Percentiles rank a stretch among this genome's conserved stretches.
Evolutionary conservation across 2,113 vertebrate species (phyloP).

Genomic region (Conger conger): DNA sequence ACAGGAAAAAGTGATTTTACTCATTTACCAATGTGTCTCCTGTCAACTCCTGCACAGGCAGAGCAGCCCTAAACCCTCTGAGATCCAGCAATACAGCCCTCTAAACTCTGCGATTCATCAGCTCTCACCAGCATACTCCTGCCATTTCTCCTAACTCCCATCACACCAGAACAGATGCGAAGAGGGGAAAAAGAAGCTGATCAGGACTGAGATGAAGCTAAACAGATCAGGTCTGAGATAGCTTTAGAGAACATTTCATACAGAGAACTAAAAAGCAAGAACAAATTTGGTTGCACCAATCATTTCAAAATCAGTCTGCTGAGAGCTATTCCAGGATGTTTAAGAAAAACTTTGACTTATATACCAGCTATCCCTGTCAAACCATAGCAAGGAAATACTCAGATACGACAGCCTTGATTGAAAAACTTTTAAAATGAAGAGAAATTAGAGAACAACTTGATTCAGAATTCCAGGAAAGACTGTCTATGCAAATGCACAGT

Average conservation of each 20-base stretch:
- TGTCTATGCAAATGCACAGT: too few relatives aligned
- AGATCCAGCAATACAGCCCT: conserved; percentile 2
- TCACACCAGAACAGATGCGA: background rate
- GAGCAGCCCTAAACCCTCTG: conserved; percentile 15
- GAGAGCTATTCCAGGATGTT: background rate
- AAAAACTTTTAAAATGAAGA: too few relatives aligned
- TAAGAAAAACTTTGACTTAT: too few relatives aligned
- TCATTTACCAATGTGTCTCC: conserved; percentile 49
- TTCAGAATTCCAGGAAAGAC: too few relatives aligned
- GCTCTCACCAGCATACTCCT: background rate
- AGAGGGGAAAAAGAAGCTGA: background rate
- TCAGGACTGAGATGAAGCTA: too few relatives aligned
- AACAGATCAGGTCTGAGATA: background rate
- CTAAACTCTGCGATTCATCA: background rate
- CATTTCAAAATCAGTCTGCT: background rate
- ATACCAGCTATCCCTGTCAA: too few relatives aligned
- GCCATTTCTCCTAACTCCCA: background rate
- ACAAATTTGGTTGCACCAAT: background rate
- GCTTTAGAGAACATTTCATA: background rate
- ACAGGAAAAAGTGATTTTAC: conserved; percentile 37
- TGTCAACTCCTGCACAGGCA: conserved; percentile 44
- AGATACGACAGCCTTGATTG: too few relatives aligned
- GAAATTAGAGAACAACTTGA: too few relatives aligned
- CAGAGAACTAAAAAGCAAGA: background rate
- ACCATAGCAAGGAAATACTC: too few relatives aligned